Conservation (phyloP, 2,888 invertebrate genomes). For the Teleogryllus oceanicus region DNA sequence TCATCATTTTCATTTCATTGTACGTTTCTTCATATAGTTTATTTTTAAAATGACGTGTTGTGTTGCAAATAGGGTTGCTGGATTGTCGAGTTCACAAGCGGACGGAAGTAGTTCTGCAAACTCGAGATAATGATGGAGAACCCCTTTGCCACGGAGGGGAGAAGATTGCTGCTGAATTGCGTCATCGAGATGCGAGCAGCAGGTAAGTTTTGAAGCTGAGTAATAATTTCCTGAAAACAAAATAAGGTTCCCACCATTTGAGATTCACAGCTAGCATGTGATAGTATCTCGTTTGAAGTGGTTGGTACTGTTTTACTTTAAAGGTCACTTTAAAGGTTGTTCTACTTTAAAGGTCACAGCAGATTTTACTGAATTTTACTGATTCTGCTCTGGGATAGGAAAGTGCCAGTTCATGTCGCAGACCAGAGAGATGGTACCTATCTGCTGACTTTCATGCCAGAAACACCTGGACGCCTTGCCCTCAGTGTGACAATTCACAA, state of each 20-base stretch:
- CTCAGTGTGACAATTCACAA: conserved; percentile 62
- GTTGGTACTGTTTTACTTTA: too few relatives aligned
- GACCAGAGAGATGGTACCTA: conserved; percentile 66
- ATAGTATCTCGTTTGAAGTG: too few relatives aligned
- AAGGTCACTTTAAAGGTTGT: too few relatives aligned
- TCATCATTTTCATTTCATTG: too few relatives aligned
- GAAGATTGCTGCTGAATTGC: conserved; percentile 55
- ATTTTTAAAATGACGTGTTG: neutral
- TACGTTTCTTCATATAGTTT: neutral
- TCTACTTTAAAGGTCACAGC: too few relatives aligned
- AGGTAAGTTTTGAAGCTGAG: conserved; percentile 43
- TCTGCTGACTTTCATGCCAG: conserved; percentile 58
- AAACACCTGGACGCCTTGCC: conserved; percentile 60
- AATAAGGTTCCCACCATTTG: too few relatives aligned
- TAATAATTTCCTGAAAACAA: too few relatives aligned
- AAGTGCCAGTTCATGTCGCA: conserved; percentile 52
- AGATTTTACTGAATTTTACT: neutral
- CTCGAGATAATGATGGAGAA: conserved; percentile 60
- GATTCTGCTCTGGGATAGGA: conserved; percentile 38
- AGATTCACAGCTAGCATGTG: too few relatives aligned
- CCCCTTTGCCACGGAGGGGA: conserved; percentile 67
- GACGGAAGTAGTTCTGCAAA: conserved; percentile 58
- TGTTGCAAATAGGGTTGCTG: conserved; percentile 50
- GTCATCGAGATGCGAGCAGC: conserved; percentile 53
- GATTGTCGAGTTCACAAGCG: conserved; percentile 61